Evolutionary conservation across 2,797 vertebrate species (phyloP).

Genomic region (Micropoecilia bifurca): DNA sequence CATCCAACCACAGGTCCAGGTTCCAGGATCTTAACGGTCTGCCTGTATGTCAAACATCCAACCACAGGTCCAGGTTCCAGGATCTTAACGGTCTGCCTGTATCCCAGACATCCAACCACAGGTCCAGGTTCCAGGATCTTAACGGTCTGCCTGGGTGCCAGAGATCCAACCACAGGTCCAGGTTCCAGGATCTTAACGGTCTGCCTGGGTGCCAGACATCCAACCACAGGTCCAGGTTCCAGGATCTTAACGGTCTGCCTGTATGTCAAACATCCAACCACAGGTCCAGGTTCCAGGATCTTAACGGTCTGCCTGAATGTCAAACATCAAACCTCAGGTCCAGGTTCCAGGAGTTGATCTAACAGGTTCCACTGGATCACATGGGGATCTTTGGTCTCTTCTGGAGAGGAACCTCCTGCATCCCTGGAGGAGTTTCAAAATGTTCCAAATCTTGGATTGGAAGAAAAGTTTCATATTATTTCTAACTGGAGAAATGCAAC

Average conservation of each 20-base stretch:
- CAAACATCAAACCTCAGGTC: conserved; percentile 16
- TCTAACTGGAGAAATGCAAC: background rate
- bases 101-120: conserved; percentile 23
- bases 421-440: background rate
- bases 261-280: conserved; percentile 27
- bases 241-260: conserved; percentile 17
- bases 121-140: no score
- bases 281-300: no score
- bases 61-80: conserved; percentile 1
- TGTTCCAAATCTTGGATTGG: background rate
- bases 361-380: conserved; percentile 8
- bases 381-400: background rate
- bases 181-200: no score
- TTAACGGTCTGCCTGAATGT: conserved; percentile 26
- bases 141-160: conserved; percentile 15
- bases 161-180: conserved; percentile 12
- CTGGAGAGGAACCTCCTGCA: background rate
- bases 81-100: conserved; percentile 20
- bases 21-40: conserved; percentile 13
- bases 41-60: conserved; percentile 26
- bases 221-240: conserved; percentile 1
- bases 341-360: background rate
- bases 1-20: conserved; percentile 10
- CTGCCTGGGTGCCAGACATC: conserved; percentile 18
- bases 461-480: background rate